These are phyloP conservation scores for Zosterops lateralis DNA, from an alignment of 2,113 vertebrate species.

Conservation along the genomic window DNA sequence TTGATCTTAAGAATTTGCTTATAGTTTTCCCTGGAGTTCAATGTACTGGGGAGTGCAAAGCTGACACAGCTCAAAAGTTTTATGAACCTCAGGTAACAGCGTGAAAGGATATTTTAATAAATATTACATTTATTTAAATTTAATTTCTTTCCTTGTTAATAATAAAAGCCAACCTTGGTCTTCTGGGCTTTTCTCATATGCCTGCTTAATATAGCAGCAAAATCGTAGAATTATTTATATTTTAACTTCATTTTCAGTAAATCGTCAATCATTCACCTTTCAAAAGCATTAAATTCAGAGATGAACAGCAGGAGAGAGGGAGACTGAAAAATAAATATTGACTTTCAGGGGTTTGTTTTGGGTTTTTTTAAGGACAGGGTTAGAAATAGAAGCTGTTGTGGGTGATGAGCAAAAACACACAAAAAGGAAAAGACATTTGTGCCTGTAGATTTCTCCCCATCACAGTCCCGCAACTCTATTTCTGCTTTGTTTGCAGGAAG, in stretches of 20 bases:
- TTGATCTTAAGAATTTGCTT: conserved; percentile 66
- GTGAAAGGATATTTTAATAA: conserved; percentile 73
- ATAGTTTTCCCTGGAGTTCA: conserved; percentile 62
- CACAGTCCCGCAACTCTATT: background rate
- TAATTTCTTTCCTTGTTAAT: conserved; percentile 72
- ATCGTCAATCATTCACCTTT: conserved; percentile 60
- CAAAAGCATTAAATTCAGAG: conserved; percentile 54
- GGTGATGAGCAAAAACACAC: background rate
- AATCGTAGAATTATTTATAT: conserved; percentile 57
- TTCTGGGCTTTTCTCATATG: conserved; percentile 55
- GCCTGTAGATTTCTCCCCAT: background rate
- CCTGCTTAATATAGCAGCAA: conserved; percentile 36
- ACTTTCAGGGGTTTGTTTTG: conserved; percentile 43
- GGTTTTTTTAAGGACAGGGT: conserved; percentile 2
- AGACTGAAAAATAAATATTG: conserved; percentile 54
- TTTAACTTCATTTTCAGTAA: conserved; percentile 51
- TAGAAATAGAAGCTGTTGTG: conserved; percentile 1
- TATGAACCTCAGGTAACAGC: conserved; percentile 68
- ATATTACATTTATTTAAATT: conserved; percentile 72
- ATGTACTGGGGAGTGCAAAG: conserved; percentile 52
- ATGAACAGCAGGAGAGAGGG: conserved; percentile 4
- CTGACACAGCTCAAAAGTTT: conserved; percentile 68
- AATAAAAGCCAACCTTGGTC: conserved; percentile 67
- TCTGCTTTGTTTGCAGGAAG: background rate
- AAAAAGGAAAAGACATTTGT: background rate